Base-by-base conservation (phyloP, 1,140 invertebrate genomes). In the Leguminivora glycinivorella region DNA sequence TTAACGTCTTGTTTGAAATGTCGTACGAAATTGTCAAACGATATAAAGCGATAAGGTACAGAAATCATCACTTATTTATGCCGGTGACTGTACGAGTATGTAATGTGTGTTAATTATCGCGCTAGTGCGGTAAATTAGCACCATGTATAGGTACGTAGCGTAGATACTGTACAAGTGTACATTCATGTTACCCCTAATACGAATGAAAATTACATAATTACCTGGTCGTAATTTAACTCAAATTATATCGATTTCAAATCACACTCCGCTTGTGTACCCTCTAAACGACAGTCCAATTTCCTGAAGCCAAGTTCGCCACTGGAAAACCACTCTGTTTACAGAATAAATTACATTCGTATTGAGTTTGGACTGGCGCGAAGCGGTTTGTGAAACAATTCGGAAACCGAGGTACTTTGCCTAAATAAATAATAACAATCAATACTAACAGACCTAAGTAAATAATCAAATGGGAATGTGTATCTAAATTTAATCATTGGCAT, bases 331-430 rank as follows among this genome's bases (percentile, higher is more conserved):
- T 22, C 47, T 52, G 19, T 52, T 52, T 52, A 52, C 47, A n/a
- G 47, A 52, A 52, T 22, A 52, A 52, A 52, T 52, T 52, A 52
- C 47, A 52, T 52, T 52, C 19, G 47, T 22, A 52, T 52, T 52
- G 47, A 52, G 22, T 52, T 52, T 52, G 47, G 47, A 2, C 19
- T 22, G 47, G 47, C 19, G 47, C 17, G 19, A 52, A 19, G 6
- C 17, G 7, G 47, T 52, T 52, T 52, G 47, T 52, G n/a, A 22
- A 52, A 52, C 47, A 52, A 52, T 52, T 52, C 47, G 17, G 7
- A 52, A 22, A n/a, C 34, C 17, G 19, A 52, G 47, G 22, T 52
- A 52, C 19, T 52, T 52, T 52, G 10, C 47, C 47, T 52, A 52
- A 52, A 52, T 52, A 52, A 52, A 52, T 22, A 52, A 52, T 22